These are phyloP conservation scores for Incurvaria masculella DNA, from an alignment of 2,888 invertebrate species.

Conservation along the genomic window DNA sequence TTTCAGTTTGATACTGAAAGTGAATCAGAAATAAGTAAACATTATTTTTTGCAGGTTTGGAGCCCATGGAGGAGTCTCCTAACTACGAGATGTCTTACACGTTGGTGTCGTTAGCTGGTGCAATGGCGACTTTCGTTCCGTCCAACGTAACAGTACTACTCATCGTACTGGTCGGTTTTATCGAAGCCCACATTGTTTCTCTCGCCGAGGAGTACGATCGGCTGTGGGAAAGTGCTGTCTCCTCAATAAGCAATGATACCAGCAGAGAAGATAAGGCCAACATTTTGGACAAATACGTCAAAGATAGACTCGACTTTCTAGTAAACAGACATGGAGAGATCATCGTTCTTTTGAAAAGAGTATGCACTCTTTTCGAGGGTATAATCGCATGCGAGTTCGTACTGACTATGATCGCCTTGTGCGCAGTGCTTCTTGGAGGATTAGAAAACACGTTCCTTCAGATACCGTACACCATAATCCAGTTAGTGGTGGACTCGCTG, in stretches of 20 bases:
- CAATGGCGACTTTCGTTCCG: slow-evolving; percentile 4
- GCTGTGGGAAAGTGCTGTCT: slow-evolving; percentile 18
- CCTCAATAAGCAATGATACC: slow-evolving; percentile 1
- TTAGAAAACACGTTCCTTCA: slow-evolving; percentile 29
- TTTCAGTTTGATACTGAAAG: too few species aligned
- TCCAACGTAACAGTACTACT: slow-evolving; percentile 10
- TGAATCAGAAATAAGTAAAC: too few species aligned
- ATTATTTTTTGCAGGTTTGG: slow-evolving; percentile 2
- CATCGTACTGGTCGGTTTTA: slow-evolving; percentile 20
- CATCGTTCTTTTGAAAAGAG: slow-evolving; percentile 20
- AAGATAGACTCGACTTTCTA: slow-evolving; percentile 20
- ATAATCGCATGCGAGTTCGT: slow-evolving; percentile 29
- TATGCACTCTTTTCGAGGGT: slow-evolving; percentile 24
- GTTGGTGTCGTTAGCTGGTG: background rate
- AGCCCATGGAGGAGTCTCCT: slow-evolving; percentile 1
- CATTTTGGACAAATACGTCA: background rate
- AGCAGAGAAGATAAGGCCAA: slow-evolving; percentile 11
- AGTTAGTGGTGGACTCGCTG: slow-evolving; percentile 26
- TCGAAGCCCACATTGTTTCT: slow-evolving; percentile 30
- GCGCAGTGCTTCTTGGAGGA: slow-evolving; percentile 31
- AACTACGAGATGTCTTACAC: slow-evolving; percentile 7
- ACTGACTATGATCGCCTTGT: slow-evolving; percentile 24
- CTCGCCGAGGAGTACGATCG: slow-evolving; percentile 26
- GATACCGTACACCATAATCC: slow-evolving; percentile 27
- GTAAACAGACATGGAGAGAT: slow-evolving; percentile 24